Conservation (phyloP, 92 coral and sea anemone genomes). For the Palythoa heliodiscus region DNA sequence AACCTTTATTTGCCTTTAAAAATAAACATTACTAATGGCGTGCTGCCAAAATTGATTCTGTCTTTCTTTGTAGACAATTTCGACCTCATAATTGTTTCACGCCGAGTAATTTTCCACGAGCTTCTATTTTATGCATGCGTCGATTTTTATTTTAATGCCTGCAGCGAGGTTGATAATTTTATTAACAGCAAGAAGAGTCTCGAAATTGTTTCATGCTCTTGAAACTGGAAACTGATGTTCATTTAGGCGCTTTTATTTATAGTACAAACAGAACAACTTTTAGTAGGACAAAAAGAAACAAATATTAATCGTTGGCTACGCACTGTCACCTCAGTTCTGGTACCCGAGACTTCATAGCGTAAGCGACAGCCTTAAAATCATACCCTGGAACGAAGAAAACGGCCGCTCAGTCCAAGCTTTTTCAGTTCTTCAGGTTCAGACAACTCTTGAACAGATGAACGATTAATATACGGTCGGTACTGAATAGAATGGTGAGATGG, state of each 20-base stretch:
- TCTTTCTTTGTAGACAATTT: neutral
- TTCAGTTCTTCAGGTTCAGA: neutral
- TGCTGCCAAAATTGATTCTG: neutral
- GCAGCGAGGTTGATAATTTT: neutral
- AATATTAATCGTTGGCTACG: neutral
- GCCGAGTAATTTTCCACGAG: neutral
- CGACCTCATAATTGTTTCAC: neutral
- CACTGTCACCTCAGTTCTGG: constrained; percentile 4
- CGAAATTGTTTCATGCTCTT: neutral
- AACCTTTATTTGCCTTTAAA: neutral
- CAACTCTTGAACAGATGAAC: neutral
- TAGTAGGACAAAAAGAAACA: neutral
- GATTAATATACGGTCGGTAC: neutral
- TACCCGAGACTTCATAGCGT: neutral
- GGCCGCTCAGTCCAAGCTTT: no score
- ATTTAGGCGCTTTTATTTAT: neutral
- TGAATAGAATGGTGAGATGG: no score
- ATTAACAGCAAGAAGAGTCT: neutral
- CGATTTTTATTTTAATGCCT: neutral
- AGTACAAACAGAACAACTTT: no score
- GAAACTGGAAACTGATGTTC: neutral
- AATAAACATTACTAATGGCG: neutral
- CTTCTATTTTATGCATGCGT: constrained; percentile 1
- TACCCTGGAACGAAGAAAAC: neutral
- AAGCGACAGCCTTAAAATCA: neutral